Base-by-base conservation (phyloP, 2,888 invertebrate species). In the Hoplodrina ambigua region DNA sequence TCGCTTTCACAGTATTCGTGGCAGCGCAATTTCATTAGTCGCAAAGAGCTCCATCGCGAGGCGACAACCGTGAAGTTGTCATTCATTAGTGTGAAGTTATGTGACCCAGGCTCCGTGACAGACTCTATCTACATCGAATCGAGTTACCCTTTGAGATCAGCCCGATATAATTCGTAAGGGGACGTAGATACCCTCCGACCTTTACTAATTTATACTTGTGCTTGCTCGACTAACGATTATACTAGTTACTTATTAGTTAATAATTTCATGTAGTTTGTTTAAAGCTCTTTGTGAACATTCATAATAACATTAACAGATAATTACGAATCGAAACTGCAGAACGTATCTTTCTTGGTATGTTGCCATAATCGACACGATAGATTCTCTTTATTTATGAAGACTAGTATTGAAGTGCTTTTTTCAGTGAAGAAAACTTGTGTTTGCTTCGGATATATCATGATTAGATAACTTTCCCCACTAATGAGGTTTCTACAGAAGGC, bases 1-100 rank as follows among this genome's bases (percentile, higher is more conserved):
- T 74, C 72, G 69, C 81, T 79, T 84, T 80, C 69, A 72, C 73
- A 80, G 84, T 79, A 87, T 89, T 87, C 86, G 63, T 85, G 83
- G 83, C 84, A 86, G 87, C 87, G 89, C 89, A 93, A 93, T 92
- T 93, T 92, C 92, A 92, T 93, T 92, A 91, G 90, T 88, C 86
- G 87, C 86, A 88, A 88, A 90, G 88, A 89, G 90, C 88, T 85
- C 85, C 84, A 86, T 87, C 81, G 88, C 82, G 86, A 72, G 85
- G 87, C 84, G 88, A 87, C 87, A 87, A 85, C 83, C 86, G 88
- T 86, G 88, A 89, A 90, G 85, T 89, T 87, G 87, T 91, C 91
- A 89, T 92, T 93, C 90, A 92, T 92, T 92, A 92, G 85, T 84
- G 86, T 82, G 85, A 87, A 90, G 90, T 90, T 90, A 91, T 90